Evolutionary conservation across 2,888 invertebrate genomes (phyloP).

Genomic region (Nebria salina): DNA sequence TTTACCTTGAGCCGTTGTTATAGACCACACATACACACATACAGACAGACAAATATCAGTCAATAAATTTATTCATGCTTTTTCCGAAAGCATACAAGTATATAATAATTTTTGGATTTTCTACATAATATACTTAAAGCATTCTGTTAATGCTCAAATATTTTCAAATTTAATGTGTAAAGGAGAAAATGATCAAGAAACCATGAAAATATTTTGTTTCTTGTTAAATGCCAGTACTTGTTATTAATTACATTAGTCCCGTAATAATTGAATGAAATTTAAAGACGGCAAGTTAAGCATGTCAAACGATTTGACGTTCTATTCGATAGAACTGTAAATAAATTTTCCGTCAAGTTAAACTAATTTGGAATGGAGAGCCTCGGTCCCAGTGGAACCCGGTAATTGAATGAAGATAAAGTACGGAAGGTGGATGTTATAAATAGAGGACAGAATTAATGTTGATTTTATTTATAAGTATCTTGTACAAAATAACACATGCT

Average conservation of each 20-base stretch:
- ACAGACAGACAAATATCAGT: no score
- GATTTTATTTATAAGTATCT: constrained; percentile 42
- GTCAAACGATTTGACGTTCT: constrained; percentile 41
- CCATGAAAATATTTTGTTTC: not conserved
- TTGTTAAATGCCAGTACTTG: not conserved
- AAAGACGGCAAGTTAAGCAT: constrained; percentile 29
- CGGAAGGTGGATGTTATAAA: constrained; percentile 36
- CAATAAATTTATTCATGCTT: no score
- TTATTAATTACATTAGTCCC: constrained; percentile 30
- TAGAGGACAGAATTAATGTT: constrained; percentile 40
- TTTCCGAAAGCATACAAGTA: no score
- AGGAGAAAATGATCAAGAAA: not conserved
- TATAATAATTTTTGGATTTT: no score
- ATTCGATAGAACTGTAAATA: constrained; percentile 42
- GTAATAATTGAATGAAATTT: constrained; percentile 36
- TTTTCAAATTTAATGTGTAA: no score
- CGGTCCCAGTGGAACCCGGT: constrained; percentile 25
- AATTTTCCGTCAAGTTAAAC: constrained; percentile 39
- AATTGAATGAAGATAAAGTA: constrained; percentile 45
- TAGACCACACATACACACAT: no score
- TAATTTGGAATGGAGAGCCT: constrained; percentile 41
- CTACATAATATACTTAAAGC: no score
- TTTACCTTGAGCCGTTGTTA: no score
- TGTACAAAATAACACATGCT: not conserved
- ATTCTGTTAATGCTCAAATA: no score